Base-by-base conservation (phyloP, 2,888 invertebrate genomes). In the Crocallis elinguaria region DNA sequence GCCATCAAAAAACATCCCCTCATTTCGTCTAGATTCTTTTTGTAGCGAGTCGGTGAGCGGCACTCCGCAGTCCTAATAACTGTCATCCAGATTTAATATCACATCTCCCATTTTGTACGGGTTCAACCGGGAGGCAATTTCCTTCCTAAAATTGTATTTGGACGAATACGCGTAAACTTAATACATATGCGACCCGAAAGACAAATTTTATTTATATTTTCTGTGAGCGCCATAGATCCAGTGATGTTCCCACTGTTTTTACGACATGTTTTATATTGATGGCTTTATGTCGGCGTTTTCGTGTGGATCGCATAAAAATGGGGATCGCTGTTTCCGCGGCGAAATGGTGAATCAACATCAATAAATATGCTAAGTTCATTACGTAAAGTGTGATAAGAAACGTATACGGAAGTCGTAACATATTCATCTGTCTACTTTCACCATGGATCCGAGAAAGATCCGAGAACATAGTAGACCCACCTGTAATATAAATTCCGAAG, bases 81-180 rank as follows among this genome's bases (percentile, higher is more conserved):
- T 88, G 89, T 86, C 89, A 87, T 84, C 81, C 80, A 84, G 86
- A 88, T 88, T 90, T 90, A 87, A 90, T 90, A 88, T 89, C 82
- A 79, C 80, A 84, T 86, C 83, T 87, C 73, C 81, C 84, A 83
- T 86, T 86, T 85, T 82, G 84, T 84, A 82, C 76, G 83, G 81
- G 73, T 79, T 74, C 76, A 71, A 79, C 78, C 72, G 75, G 73
- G 77, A 86, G 83, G 84, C 88, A 89, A 90, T 89, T 88, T 87
- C 86, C 88, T 84, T 85, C 77, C 80, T 82, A 82, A 89, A 88
- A 89, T 89, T 88, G 84, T 86, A 82, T 89, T 88, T 85, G 80
- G 79, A 84, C 76, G 84, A 82, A 84, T 84, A 78, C 85, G 80
- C 82, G 79, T 79, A 81, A 85, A 86, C 84, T 87, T 84, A 86